These are phyloP conservation scores for Dynastes grantii DNA, from an alignment of 2,888 invertebrate genomes.

Conservation along the genomic window DNA sequence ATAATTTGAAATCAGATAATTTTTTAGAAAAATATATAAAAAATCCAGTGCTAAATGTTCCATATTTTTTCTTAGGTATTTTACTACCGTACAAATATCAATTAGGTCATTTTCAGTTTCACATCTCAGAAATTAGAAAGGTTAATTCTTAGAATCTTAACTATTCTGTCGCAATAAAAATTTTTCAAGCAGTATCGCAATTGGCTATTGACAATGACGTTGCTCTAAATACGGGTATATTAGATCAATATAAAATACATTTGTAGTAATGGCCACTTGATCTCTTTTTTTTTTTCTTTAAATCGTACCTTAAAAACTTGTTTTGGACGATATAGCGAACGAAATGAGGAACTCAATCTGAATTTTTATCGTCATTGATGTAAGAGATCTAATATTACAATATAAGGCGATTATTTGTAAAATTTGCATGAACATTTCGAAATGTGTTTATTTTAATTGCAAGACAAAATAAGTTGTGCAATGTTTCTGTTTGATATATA, in stretches of 20 bases:
- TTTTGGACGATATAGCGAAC: neutral
- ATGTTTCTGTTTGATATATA: no score
- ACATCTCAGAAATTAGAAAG: conserved; percentile 23
- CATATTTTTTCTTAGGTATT: neutral
- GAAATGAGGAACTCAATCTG: neutral
- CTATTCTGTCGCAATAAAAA: conserved; percentile 24
- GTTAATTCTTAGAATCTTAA: conserved; percentile 27
- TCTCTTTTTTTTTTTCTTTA: neutral
- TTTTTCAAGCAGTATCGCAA: conserved; percentile 15
- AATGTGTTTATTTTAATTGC: no score
- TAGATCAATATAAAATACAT: conserved; percentile 11
- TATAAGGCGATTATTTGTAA: no score
- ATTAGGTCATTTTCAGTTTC: conserved; percentile 21
- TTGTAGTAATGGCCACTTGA: neutral
- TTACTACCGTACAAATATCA: conserved; percentile 7
- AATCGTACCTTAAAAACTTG: conserved; percentile 5
- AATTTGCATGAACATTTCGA: no score
- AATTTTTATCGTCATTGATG: no score
- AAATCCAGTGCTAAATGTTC: neutral
- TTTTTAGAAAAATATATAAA: neutral
- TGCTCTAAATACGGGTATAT: conserved; percentile 3
- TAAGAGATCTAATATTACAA: no score
- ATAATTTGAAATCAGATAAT: neutral
- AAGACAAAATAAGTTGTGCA: no score
- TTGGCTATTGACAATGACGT: conserved; percentile 26